Base-by-base conservation (phyloP, 2,888 invertebrate species). In the Apodemia hepburni region DNA sequence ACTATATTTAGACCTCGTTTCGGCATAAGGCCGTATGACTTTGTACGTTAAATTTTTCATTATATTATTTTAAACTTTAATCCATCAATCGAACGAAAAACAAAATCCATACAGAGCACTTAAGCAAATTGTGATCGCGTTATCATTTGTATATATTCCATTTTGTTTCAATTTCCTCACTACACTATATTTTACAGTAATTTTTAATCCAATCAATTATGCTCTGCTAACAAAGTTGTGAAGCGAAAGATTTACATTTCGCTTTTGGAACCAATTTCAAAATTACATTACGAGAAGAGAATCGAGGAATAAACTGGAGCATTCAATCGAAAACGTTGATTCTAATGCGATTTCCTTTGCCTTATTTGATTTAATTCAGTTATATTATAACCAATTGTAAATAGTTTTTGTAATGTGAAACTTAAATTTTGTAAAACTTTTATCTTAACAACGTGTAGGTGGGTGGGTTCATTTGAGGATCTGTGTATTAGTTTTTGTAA, bases 191-290 rank as follows among this genome's bases (percentile, higher is more conserved):
- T 57, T 38, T 38, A 38, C 38, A 35, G 51, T 35, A 42, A 45
- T 22, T 59, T 29, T 22, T 38, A 57, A 61, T 61, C 54, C 27
- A 42, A 61, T 61, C 15, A 61, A 33, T 18, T 38, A 61, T 27
- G 61, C 57, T 42, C 42, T 22, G 57, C 4, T 27, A 57, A 27
- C 42, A 57, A 38, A 61, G 57, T 45, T 42, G 17, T 42, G 18
- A 57, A 42, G n/a, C 27, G 57, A 57, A 57, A 57, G 57, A 61
- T 45, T 61, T 61, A 42, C 6, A 61, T 57, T 29, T 45, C 29
- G 42, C 57, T 60, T 29, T 60, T n/a, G 42, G 29, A 57, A 61
- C 29, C 57, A 61, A 61, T 61, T 61, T 57, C 61, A 38, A 42
- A 58, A 57, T 57, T 38, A 61, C 22, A 29, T 57, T 47, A 47